Percentiles rank a stretch among this genome's conserved stretches.
phyloP scores from a whole-genome alignment of 2,888 invertebrate species.

The Syrista parreyssii region DNA sequence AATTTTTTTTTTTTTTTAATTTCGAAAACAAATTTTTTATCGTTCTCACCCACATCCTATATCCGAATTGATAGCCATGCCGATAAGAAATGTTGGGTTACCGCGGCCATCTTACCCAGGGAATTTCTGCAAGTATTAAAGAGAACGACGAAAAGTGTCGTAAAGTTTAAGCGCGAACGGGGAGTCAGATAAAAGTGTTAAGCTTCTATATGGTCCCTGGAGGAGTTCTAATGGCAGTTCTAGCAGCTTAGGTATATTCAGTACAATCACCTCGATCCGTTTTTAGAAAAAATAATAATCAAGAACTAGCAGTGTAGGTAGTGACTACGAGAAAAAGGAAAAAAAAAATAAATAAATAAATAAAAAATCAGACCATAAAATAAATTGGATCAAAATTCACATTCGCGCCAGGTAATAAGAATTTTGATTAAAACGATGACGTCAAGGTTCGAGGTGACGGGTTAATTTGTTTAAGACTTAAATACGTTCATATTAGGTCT shows the following conservation, averaged over 20 bases:
- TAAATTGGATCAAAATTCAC: no score
- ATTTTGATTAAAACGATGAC: no score
- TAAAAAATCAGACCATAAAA: no score
- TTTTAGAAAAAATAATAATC: neutral
- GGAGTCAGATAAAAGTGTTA: slow-evolving; percentile 17
- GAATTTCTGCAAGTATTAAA: neutral
- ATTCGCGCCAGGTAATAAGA: neutral
- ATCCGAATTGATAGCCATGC: neutral
- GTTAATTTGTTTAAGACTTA: neutral
- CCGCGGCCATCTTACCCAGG: neutral
- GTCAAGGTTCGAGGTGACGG: no score
- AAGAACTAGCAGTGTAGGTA: neutral
- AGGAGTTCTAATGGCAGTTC: slow-evolving; percentile 12
- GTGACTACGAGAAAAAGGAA: neutral
- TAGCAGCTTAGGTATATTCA: slow-evolving; percentile 1
- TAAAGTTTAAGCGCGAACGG: slow-evolving; percentile 12
- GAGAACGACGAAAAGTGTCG: neutral
- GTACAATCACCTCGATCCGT: neutral
- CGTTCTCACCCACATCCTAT: neutral
- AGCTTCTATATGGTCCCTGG: slow-evolving; percentile 13
- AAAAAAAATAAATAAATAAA: neutral
- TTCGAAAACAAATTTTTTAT: neutral
- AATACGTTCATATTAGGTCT: neutral
- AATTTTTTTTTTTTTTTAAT: neutral
- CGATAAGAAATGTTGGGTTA: neutral